A percentile compares a stretch with the other conserved stretches of the same genome.
Evolutionary conservation across 2,113 vertebrate genomes (phyloP).

Genomic region (Etia nguti): DNA sequence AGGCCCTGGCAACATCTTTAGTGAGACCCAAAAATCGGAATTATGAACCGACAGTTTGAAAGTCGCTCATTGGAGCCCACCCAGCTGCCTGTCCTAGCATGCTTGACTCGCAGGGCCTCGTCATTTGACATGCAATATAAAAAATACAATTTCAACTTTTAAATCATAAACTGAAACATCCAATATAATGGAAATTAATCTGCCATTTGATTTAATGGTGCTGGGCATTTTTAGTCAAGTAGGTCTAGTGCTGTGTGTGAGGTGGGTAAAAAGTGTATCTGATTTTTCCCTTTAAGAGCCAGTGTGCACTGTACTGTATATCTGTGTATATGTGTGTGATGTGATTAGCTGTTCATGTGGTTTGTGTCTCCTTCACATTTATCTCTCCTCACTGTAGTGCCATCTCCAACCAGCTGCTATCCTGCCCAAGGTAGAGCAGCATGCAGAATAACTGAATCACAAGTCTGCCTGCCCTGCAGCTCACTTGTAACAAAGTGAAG

Average conservation of each 20-base stretch:
- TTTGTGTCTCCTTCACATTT: constrained; percentile 51
- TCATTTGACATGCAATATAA: background rate
- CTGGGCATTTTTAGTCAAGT: background rate
- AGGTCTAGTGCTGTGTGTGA: background rate
- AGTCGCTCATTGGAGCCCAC: background rate
- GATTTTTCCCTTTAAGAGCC: background rate
- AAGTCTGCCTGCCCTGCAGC: background rate
- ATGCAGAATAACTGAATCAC: background rate
- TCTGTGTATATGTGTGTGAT: background rate
- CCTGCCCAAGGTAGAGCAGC: constrained; percentile 59
- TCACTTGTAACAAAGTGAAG: background rate
- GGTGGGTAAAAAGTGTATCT: background rate
- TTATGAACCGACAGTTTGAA: background rate
- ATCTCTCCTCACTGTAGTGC: constrained; percentile 60
- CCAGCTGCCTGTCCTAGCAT: background rate
- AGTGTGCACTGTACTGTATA: background rate
- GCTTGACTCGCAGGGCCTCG: background rate
- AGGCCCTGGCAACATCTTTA: background rate
- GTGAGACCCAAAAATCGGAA: background rate
- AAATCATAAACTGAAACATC: background rate
- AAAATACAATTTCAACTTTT: background rate
- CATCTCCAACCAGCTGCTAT: constrained; percentile 60
- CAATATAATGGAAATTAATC: background rate
- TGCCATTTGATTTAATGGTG: background rate
- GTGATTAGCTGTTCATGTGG: constrained; percentile 11